These are phyloP conservation scores for Hydractinia echinata DNA, from an alignment of 30 jellyfish, hydroid and myxozoan species.

Conservation along the genomic window DNA sequence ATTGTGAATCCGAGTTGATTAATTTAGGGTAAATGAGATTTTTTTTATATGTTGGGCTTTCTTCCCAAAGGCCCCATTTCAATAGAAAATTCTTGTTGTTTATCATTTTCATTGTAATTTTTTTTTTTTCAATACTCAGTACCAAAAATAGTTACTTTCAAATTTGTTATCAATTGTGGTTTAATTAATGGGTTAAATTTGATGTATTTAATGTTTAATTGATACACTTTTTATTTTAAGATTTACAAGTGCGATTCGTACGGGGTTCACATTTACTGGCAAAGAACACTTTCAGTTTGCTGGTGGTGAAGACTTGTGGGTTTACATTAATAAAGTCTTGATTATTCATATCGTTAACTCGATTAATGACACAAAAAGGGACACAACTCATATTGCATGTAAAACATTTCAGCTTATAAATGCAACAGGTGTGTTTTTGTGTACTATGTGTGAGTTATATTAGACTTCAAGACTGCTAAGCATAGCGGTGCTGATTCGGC, in stretches of 20 bases:
- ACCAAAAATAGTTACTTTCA: background rate
- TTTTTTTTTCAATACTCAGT: background rate
- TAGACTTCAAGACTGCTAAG: too few relatives aligned
- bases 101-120: background rate
- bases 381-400: background rate
- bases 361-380: background rate
- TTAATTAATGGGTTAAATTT: background rate
- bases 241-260: constrained; percentile 68
- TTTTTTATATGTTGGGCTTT: background rate
- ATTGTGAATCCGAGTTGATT: constrained; percentile 49
- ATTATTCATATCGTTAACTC: background rate
- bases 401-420: constrained; percentile 10
- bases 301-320: constrained; percentile 84
- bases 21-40: constrained; percentile 22
- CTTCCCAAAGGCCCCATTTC: background rate
- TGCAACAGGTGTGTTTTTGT: background rate
- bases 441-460: too few relatives aligned
- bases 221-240: constrained; percentile 13
- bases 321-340: constrained; percentile 45
- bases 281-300: constrained; percentile 62
- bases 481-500: too few relatives aligned
- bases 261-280: constrained; percentile 71
- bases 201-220: background rate
- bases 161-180: background rate
- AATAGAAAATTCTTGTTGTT: background rate